Percentiles rank a stretch among this genome's conserved stretches.
phyloP scores from a whole-genome alignment of 2,888 invertebrate species.

The Eubasilissa splendida region DNA sequence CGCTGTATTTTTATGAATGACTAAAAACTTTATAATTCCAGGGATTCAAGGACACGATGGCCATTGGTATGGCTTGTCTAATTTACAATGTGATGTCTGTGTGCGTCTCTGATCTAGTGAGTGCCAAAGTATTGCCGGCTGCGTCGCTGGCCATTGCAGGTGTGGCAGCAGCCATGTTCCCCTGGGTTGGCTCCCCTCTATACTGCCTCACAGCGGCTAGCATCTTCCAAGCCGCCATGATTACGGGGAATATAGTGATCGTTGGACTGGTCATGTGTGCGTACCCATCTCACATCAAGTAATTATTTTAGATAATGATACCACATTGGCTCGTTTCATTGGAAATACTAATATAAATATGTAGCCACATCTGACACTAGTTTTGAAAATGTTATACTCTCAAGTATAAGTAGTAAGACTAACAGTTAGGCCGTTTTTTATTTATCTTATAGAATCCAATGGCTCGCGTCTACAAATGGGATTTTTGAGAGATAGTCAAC shows the following conservation, averaged over 20 bases:
- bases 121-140: constrained; percentile 64
- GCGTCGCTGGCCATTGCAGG: constrained; percentile 67
- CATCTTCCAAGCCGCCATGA: constrained; percentile 66
- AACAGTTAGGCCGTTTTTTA: too few species aligned
- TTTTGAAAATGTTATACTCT: too few species aligned
- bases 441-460: too few species aligned
- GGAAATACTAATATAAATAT: too few species aligned
- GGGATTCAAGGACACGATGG: constrained; percentile 69
- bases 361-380: too few species aligned
- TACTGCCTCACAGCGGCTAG: constrained; percentile 70
- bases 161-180: constrained; percentile 66
- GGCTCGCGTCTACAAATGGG: too few species aligned
- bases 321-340: too few species aligned
- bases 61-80: constrained; percentile 68
- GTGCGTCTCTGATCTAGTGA: constrained; percentile 63
- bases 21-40: constrained; percentile 45
- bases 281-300: constrained; percentile 64
- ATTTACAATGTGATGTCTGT: constrained; percentile 68
- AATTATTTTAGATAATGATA: constrained; percentile 3
- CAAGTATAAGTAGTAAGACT: too few species aligned
- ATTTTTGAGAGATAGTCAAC: too few species aligned
- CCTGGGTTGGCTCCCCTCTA: constrained; percentile 66
- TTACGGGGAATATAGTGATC: constrained; percentile 68
- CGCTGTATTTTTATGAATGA: too few species aligned
- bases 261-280: constrained; percentile 64